Evolutionary conservation across 2,113 vertebrate genomes (phyloP), one percentile per base, ranked within the genome.

Genomic region (Austrofundulus limnaeus): DNA sequence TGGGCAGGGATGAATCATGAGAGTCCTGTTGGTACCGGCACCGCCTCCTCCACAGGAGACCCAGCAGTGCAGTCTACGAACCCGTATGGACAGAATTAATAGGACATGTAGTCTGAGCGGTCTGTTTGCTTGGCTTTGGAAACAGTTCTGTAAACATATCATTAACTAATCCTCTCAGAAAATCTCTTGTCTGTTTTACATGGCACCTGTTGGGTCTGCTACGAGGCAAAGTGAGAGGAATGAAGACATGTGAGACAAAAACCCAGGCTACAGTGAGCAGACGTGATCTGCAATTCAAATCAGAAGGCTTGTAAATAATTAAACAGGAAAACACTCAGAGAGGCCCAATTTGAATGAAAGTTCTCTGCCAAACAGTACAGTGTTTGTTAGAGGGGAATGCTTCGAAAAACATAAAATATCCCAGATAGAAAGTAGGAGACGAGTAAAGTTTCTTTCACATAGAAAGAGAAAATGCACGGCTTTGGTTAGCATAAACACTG

Each of bases 131-230:
- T 34, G 50, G 60, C 65, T 65, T 62, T 1, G 10, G 51, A 73
- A 78, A 24, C 38, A 69, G 72, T 70, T 76, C 68, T 81, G 65
- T 70, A 78, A 81, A 81, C 80, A 76, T 67, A 62, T 72, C 67
- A 82, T 80, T 82, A 77, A 72, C 67, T 77, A 51, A 70, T 56
- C 74, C 38, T 50, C 71, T 83, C 64, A 78, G 78, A 80, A 82
- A 71, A 70, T 39, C 10, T 41, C 53, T 37, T 3, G 37, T 13
- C 23, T 67, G 65, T 66, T 13, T 19, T 42, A 57, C 20, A 17
- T 37, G 34, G 39, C 75, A 83, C 77, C 69, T 76, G 72, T 81
- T 81, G 74, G 60, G 34, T 65, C 70, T 53, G 45, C 70, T 34
- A 17, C 9, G 0, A 57, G 64, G 53, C 20, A 0, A 66, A 54